Evolutionary conservation across 2,888 invertebrate genomes (phyloP).

Genomic region (Amblyteles armatorius): DNA sequence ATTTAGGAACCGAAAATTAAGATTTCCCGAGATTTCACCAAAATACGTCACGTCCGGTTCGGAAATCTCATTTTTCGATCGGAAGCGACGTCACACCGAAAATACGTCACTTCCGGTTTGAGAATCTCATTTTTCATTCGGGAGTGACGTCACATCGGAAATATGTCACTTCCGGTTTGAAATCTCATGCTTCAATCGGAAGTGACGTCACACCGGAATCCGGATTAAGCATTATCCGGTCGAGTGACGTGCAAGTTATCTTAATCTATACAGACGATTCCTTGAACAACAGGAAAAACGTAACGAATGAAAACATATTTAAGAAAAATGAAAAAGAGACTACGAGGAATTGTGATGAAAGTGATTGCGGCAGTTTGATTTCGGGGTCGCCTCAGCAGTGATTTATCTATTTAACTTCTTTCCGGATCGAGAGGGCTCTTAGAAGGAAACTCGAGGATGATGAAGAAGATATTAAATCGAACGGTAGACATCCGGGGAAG

Average conservation of each 20-base stretch:
- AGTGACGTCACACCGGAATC: no score
- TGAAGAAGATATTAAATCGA: constrained; percentile 37
- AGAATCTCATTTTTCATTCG: no score
- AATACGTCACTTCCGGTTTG: no score
- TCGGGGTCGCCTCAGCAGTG: background rate
- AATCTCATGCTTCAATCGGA: no score
- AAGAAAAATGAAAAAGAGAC: background rate
- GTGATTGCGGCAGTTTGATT: background rate
- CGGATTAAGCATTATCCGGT: no score
- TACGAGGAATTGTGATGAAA: background rate
- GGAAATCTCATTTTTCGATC: no score
- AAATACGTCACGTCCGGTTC: no score
- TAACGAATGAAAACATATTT: background rate
- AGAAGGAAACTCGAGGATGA: background rate
- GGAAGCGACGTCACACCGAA: no score
- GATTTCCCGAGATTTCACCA: no score
- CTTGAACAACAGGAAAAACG: background rate
- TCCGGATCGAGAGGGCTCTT: background rate
- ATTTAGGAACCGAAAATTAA: no score
- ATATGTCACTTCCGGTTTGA: no score
- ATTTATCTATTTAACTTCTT: background rate
- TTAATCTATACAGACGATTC: background rate
- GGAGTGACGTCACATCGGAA: no score
- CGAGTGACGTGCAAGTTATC: background rate
- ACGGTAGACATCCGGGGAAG: constrained; percentile 3